phyloP scores from a whole-genome alignment of 2,113 vertebrate genomes.

The Dromaius novaehollandiae region DNA sequence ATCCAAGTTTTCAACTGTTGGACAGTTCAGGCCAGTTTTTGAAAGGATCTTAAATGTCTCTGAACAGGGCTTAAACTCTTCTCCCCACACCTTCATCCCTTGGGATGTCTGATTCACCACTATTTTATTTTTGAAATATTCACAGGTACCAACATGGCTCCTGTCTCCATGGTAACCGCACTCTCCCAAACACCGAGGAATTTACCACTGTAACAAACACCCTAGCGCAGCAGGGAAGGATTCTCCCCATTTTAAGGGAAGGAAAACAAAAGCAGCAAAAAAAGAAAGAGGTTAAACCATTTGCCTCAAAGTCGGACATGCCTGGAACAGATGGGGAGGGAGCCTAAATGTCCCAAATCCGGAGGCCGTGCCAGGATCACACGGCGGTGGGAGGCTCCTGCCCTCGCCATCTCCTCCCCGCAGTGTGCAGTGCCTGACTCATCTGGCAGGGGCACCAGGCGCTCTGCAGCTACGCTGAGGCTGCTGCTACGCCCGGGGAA shows the following conservation, averaged over 20 bases:
- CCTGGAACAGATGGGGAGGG: neutral
- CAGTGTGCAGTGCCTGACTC: neutral
- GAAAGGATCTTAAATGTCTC: neutral
- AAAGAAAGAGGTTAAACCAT: neutral
- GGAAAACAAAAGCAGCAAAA: accelerated
- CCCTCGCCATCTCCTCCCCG: neutral
- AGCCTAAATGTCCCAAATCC: neutral
- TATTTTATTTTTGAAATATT: neutral
- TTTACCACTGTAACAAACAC: accelerated
- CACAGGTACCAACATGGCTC: neutral
- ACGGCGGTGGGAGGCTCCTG: neutral
- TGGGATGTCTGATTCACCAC: neutral
- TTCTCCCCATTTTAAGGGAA: neutral
- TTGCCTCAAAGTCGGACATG: neutral
- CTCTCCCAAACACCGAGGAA: neutral
- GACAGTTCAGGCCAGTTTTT: neutral
- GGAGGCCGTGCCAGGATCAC: neutral
- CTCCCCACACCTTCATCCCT: neutral
- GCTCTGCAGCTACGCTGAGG: neutral
- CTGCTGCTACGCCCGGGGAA: neutral
- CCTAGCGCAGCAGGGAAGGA: neutral
- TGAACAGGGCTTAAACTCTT: neutral
- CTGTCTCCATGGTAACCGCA: neutral
- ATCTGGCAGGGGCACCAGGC: neutral
- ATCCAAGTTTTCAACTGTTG: accelerated